These are phyloP conservation scores for Thunnus thynnus DNA, from an alignment of 2,113 vertebrate species.

Conservation along the genomic window DNA sequence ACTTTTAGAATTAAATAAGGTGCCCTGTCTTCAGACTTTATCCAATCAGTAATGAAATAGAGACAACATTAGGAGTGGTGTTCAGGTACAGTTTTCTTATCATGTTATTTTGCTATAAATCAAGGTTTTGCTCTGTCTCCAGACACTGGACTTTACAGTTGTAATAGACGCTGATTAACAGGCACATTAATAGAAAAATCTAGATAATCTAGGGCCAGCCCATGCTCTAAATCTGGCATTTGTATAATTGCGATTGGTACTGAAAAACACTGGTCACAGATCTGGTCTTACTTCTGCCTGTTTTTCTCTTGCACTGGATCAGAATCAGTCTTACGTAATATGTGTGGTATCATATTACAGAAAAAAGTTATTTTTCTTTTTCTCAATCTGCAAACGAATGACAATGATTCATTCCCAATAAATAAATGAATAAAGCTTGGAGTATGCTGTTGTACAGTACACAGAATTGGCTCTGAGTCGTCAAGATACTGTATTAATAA, in stretches of 20 bases:
- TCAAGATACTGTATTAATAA: background rate
- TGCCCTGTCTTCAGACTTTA: background rate
- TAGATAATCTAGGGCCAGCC: slow-evolving; percentile 30
- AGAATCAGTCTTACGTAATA: background rate
- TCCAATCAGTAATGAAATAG: slow-evolving; percentile 1
- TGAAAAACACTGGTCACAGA: slow-evolving; percentile 17
- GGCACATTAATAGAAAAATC: slow-evolving; percentile 33
- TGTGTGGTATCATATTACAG: slow-evolving; percentile 4
- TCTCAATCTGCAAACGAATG: slow-evolving; percentile 5
- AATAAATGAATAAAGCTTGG: background rate
- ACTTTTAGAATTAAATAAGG: background rate
- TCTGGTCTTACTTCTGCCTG: background rate
- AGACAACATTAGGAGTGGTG: background rate
- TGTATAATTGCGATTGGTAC: slow-evolving; percentile 49
- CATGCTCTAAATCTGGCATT: slow-evolving; percentile 6
- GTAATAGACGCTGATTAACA: slow-evolving; percentile 21
- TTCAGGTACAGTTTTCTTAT: background rate
- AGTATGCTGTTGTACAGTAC: background rate
- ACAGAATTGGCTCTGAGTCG: background rate
- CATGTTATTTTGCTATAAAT: background rate
- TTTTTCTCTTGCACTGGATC: background rate
- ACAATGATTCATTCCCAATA: background rate
- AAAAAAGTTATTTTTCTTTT: slow-evolving; percentile 1
- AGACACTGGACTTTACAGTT: background rate
- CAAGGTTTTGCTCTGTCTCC: background rate